phyloP scores from a whole-genome alignment of 2,888 invertebrate genomes.

The Balanococcus diminutus region DNA sequence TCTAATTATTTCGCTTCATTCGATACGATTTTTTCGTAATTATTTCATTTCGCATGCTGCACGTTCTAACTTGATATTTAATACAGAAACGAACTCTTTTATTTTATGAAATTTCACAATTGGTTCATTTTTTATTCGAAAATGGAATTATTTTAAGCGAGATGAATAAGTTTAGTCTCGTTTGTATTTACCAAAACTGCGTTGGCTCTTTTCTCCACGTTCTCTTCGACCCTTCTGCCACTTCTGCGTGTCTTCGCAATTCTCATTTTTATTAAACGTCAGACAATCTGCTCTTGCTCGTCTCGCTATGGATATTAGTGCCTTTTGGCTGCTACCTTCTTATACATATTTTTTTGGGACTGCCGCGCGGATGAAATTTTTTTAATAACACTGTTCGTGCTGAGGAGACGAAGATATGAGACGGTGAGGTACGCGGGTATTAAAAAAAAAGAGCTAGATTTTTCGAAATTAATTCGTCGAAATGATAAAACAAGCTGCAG shows the following conservation, averaged over 20 bases:
- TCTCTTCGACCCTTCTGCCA: background rate
- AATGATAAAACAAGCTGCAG: background rate
- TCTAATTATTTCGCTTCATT: background rate
- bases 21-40: background rate
- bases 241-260: background rate
- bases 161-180: background rate
- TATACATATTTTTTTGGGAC: background rate
- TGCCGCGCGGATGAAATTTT: background rate
- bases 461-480: background rate
- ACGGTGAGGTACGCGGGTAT: no score
- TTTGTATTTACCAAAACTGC: background rate
- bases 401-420: background rate
- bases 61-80: background rate
- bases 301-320: background rate
- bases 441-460: background rate
- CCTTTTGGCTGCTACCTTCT: background rate
- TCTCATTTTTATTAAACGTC: background rate
- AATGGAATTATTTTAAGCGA: background rate
- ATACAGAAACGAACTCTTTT: background rate
- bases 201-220: no score
- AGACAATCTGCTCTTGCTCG: background rate
- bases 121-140: background rate
- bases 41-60: background rate
- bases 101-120: background rate
- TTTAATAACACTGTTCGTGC: constrained; percentile 2